Conservation (phyloP, 1,140 invertebrate species). For the Drosophila malerkotliana region DNA sequence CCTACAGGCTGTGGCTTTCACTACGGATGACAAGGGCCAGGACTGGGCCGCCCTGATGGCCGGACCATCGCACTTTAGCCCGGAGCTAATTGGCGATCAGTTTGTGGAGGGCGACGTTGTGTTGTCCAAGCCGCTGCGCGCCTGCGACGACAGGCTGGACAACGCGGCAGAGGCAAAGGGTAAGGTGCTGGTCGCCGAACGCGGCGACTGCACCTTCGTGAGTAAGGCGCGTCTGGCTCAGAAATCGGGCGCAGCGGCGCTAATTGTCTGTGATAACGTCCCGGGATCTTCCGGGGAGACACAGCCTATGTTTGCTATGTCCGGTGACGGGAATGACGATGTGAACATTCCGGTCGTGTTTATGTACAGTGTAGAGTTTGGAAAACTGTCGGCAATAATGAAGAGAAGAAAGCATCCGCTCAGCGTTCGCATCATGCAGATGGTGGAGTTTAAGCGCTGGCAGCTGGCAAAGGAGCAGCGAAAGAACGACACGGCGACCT, state of each 20-base stretch:
- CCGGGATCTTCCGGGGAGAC: constrained; percentile 88
- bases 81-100: constrained; percentile 87
- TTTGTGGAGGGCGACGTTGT: constrained; percentile 87
- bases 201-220: constrained; percentile 97
- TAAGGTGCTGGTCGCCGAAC: constrained; percentile 92
- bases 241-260: constrained; percentile 91
- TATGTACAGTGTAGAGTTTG: constrained; percentile 91
- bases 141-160: constrained; percentile 85
- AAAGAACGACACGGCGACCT: constrained; percentile 49
- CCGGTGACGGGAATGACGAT: constrained; percentile 94
- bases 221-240: constrained; percentile 96
- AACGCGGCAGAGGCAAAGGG: constrained; percentile 88
- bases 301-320: constrained; percentile 97
- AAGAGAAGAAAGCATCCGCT: constrained; percentile 42
- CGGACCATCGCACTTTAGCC: constrained; percentile 96
- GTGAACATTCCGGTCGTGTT: constrained; percentile 96
- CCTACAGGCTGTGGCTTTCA: constrained; percentile 85
- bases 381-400: constrained; percentile 57
- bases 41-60: constrained; percentile 86
- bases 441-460: constrained; percentile 82
- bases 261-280: constrained; percentile 94
- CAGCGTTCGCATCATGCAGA: constrained; percentile 75
- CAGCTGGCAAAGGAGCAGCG: constrained; percentile 72
- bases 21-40: constrained; percentile 73
- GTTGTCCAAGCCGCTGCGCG: constrained; percentile 88